Conservation (phyloP, 1,140 invertebrate species). For the Anastrepha ludens region DNA sequence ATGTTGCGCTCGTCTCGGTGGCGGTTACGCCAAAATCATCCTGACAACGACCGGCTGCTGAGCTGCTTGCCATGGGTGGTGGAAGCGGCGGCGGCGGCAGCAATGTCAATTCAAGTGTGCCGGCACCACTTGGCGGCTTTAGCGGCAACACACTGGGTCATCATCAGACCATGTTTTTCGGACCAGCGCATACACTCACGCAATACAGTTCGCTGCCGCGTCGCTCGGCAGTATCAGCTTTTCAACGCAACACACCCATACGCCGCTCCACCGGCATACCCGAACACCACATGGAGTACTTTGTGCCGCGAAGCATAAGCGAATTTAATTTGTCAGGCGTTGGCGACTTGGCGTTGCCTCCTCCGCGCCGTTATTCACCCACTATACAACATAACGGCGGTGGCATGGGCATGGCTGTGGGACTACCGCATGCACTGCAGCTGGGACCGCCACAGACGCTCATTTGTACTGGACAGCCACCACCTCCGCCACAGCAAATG, state of each 20-base stretch:
- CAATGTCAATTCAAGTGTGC: conserved; percentile 54
- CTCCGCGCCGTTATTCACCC: conserved; percentile 72
- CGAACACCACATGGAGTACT: conserved; percentile 84
- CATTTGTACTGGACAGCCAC: conserved; percentile 66
- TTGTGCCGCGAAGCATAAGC: conserved; percentile 86
- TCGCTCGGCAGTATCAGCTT: conserved; percentile 68
- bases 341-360: conserved; percentile 76
- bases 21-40: conserved; percentile 72
- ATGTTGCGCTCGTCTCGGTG: conserved; percentile 70
- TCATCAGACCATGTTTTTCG: conserved; percentile 73
- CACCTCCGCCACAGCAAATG: conserved; percentile 67
- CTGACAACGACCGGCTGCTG: conserved; percentile 72
- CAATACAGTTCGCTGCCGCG: conserved; percentile 72
- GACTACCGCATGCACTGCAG: conserved; percentile 68
- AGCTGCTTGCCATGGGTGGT: conserved; percentile 57
- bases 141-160: conserved; percentile 64
- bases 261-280: conserved; percentile 79
- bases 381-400: conserved; percentile 64
- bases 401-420: conserved; percentile 59
- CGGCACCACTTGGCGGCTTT: conserved; percentile 28
- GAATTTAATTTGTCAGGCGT: conserved; percentile 84
- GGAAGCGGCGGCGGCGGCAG: not conserved
- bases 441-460: conserved; percentile 69
- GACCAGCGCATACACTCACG: conserved; percentile 66
- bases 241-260: conserved; percentile 80